Conservation (phyloP, 2,797 vertebrate genomes). For the Arctocebus calabarensis region DNA sequence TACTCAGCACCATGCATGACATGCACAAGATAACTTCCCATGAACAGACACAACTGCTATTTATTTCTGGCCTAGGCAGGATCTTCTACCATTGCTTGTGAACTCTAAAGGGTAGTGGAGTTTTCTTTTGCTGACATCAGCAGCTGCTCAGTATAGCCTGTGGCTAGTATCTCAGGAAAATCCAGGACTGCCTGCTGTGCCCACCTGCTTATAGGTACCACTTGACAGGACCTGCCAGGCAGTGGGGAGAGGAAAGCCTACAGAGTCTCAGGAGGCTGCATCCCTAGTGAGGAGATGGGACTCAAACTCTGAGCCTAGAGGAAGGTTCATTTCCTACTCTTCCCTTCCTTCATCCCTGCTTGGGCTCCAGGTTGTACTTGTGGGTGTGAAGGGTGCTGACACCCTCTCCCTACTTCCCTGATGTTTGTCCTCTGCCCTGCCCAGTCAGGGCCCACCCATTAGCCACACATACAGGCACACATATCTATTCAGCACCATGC, state of each 20-base stretch:
- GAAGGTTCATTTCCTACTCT: not conserved
- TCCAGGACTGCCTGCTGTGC: too few relatives aligned
- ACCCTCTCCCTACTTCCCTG: not conserved
- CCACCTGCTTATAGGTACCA: not conserved
- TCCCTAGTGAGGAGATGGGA: not conserved
- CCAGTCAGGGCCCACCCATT: not conserved
- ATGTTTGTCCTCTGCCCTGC: not conserved
- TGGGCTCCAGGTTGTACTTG: not conserved
- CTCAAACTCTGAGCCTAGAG: not conserved
- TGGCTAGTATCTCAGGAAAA: not conserved
- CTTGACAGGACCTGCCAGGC: not conserved
- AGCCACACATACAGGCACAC: not conserved
- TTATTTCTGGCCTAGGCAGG: not conserved
- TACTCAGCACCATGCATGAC: not conserved
- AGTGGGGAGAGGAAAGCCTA: not conserved
- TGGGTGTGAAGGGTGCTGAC: not conserved
- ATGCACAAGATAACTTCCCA: rapidly evolving
- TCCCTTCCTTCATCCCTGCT: not conserved
- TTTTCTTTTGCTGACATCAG: not conserved
- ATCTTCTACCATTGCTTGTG: not conserved
- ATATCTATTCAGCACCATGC: not conserved
- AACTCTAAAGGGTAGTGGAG: not conserved
- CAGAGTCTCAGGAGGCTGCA: not conserved
- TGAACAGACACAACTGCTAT: not conserved
- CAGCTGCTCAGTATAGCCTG: not conserved